Evolutionary conservation across 2,113 vertebrate genomes (phyloP).

Genomic region (Turnix velox): DNA sequence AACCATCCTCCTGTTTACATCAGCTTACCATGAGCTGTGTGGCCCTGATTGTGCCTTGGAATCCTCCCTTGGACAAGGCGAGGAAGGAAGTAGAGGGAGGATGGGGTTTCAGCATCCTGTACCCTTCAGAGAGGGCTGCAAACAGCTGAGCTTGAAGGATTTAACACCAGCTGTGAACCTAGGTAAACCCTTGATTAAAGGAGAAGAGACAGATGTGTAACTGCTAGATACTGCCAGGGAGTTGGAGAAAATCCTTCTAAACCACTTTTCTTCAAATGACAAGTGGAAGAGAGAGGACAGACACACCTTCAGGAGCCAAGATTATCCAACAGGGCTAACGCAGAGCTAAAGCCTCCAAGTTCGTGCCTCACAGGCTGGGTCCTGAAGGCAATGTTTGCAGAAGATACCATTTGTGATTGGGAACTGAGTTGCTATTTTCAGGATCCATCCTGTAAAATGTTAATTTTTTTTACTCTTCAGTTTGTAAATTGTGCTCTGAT

Average conservation of each 20-base stretch:
- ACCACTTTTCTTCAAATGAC: slow-evolving; percentile 6
- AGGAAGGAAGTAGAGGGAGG: slow-evolving; percentile 82
- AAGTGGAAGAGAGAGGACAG: slow-evolving; percentile 17
- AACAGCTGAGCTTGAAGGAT: slow-evolving; percentile 44
- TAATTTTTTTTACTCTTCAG: background rate
- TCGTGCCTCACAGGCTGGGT: background rate
- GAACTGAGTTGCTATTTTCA: background rate
- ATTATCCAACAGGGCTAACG: background rate
- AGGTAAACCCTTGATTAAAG: slow-evolving; percentile 23
- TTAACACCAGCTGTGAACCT: slow-evolving; percentile 23
- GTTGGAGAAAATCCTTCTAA: background rate
- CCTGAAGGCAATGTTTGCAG: background rate
- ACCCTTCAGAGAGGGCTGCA: slow-evolving; percentile 57
- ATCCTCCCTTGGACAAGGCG: slow-evolving; percentile 71
- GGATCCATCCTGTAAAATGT: background rate
- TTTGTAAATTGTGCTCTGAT: slow-evolving; percentile 16
- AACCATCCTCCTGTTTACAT: slow-evolving; percentile 9
- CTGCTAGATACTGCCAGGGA: background rate
- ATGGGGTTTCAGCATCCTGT: slow-evolving; percentile 77
- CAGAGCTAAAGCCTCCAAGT: background rate
- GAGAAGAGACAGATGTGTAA: background rate
- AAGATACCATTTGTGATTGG: background rate
- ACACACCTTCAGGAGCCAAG: background rate
- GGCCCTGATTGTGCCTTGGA: slow-evolving; percentile 25
- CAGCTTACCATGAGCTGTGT: background rate